phyloP scores from a whole-genome alignment of 2,888 invertebrate species.

The Hypena proboscidalis region DNA sequence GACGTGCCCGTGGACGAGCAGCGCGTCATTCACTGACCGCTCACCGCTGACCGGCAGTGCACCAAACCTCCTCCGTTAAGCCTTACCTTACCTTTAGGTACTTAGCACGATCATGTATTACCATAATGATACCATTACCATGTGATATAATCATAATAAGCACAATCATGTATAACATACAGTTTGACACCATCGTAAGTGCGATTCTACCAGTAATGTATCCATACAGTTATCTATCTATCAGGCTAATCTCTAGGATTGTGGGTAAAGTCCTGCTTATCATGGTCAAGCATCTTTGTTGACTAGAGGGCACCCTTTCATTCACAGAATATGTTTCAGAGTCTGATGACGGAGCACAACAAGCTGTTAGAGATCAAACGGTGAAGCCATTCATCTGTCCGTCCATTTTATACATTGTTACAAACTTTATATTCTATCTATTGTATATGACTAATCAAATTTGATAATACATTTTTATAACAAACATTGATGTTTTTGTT shows the following conservation, averaged over 20 bases:
- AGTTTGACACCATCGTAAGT: too few relatives aligned
- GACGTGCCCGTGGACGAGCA: constrained; percentile 66
- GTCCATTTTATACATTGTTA: constrained; percentile 44
- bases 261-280: too few relatives aligned
- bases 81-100: not conserved
- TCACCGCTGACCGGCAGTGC: constrained; percentile 4
- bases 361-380: constrained; percentile 73
- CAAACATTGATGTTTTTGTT: not conserved
- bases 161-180: too few relatives aligned
- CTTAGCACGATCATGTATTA: too few relatives aligned
- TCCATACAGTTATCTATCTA: too few relatives aligned
- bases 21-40: constrained; percentile 67
- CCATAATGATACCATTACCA: too few relatives aligned
- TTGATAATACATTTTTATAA: constrained; percentile 4
- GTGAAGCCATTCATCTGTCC: too few relatives aligned
- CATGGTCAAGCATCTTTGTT: too few relatives aligned
- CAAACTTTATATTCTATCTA: constrained; percentile 19
- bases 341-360: constrained; percentile 85
- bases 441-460: constrained; percentile 14
- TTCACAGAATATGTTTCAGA: constrained; percentile 71
- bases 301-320: too few relatives aligned
- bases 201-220: too few relatives aligned
- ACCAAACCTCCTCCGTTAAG: constrained; percentile 2
- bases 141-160: too few relatives aligned
- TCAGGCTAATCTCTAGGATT: too few relatives aligned